A percentile compares a stretch with the other conserved stretches of the same genome.
Conservation (phyloP, 2,113 vertebrate species). For the Callithrix jacchus region DNA sequence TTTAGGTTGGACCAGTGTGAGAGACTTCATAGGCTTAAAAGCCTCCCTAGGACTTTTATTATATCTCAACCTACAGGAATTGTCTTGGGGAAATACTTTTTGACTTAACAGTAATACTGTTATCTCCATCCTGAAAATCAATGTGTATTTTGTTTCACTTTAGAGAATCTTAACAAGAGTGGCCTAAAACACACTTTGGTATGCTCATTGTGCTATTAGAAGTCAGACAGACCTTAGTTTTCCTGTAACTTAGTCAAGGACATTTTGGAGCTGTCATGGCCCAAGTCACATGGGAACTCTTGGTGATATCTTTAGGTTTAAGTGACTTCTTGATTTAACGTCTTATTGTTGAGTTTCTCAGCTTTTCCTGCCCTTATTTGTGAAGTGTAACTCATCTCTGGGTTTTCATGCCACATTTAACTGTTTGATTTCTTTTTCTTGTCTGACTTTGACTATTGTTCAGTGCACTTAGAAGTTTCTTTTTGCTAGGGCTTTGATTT, state of each 20-base stretch:
- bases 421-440: conserved; percentile 41
- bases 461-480: neutral
- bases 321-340: conserved; percentile 59
- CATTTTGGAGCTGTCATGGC: neutral
- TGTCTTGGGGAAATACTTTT: conserved; percentile 50
- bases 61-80: conserved; percentile 60
- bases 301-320: conserved; percentile 32
- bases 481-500: neutral
- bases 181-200: conserved; percentile 76
- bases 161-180: conserved; percentile 69
- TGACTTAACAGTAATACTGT: conserved; percentile 69
- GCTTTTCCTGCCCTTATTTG: neutral
- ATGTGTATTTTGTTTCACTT: conserved; percentile 76
- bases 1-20: neutral
- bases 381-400: conserved; percentile 10
- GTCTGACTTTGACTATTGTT: conserved; percentile 31
- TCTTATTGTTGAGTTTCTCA: conserved; percentile 28
- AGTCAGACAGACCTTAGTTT: conserved; percentile 74
- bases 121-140: conserved; percentile 72
- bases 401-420: neutral
- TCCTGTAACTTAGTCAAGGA: conserved; percentile 73
- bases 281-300: neutral
- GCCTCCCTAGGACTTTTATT: conserved; percentile 40
- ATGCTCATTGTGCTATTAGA: conserved; percentile 73
- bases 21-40: conserved; percentile 7